Conservation (phyloP, 2,888 invertebrate genomes). For the Eremobia ochroleuca region DNA sequence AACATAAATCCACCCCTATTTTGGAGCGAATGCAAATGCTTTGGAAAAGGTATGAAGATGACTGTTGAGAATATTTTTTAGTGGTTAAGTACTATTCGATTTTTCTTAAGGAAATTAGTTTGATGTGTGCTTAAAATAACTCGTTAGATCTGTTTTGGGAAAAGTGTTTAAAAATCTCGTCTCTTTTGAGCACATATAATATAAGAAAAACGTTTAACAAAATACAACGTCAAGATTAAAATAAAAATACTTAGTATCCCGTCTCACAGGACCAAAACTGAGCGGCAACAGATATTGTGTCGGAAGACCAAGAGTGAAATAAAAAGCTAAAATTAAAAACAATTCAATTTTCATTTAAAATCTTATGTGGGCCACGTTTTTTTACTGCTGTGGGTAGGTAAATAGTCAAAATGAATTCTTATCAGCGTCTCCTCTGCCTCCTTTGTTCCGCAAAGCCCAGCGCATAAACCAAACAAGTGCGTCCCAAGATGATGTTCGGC, state of each 20-base stretch:
- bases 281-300: not conserved
- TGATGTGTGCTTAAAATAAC: not conserved
- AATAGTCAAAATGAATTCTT: not conserved
- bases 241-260: not conserved
- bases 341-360: not conserved
- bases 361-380: no score
- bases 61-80: slow-evolving; percentile 55
- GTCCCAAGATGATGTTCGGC: slow-evolving; percentile 80
- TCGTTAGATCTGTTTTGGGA: not conserved
- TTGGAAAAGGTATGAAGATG: slow-evolving; percentile 68
- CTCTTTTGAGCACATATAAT: no score
- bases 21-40: slow-evolving; percentile 71
- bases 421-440: slow-evolving; percentile 62
- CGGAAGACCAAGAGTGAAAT: not conserved
- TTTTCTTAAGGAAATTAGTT: no score
- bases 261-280: not conserved
- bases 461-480: slow-evolving; percentile 80
- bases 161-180: not conserved
- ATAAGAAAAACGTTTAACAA: not conserved
- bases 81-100: not conserved
- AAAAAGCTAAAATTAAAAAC: not conserved
- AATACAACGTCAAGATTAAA: not conserved
- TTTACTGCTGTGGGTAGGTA: not conserved
- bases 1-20: slow-evolving; percentile 87
- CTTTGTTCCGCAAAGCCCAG: slow-evolving; percentile 70